phyloP scores from a whole-genome alignment of 2,113 vertebrate species.

The Danionella cerebrum region DNA sequence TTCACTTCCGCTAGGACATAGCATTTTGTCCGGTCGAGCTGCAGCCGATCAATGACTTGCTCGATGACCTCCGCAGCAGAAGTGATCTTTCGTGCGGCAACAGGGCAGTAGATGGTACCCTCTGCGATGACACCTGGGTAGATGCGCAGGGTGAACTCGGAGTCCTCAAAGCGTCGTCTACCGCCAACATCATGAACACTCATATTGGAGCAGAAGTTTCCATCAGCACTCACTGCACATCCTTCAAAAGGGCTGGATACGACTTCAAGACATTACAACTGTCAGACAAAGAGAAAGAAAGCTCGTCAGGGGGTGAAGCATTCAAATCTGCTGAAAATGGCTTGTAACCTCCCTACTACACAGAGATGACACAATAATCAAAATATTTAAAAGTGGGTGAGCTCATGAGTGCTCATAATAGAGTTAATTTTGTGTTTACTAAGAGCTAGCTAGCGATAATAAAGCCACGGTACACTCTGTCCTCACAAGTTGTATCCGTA shows the following conservation, averaged over 20 bases:
- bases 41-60: constrained; percentile 78
- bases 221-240: constrained; percentile 76
- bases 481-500: too few species aligned
- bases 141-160: constrained; percentile 85
- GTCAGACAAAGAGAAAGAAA: constrained; percentile 37
- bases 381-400: too few species aligned
- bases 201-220: constrained; percentile 85
- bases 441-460: too few species aligned
- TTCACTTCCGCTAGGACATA: constrained; percentile 96
- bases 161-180: constrained; percentile 93
- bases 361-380: too few species aligned
- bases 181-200: constrained; percentile 88
- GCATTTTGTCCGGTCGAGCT: constrained; percentile 85
- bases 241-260: constrained; percentile 52
- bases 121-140: constrained; percentile 89
- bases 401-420: too few species aligned
- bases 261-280: constrained; percentile 72
- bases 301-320: too few species aligned
- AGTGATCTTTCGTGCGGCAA: constrained; percentile 84
- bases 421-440: too few species aligned
- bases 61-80: constrained; percentile 94
- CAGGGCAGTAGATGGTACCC: constrained; percentile 93
- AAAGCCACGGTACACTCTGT: too few species aligned
- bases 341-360: too few species aligned
- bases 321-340: too few species aligned